Conservation (phyloP, 1,140 invertebrate species). For the Choristoneura fumiferana region DNA sequence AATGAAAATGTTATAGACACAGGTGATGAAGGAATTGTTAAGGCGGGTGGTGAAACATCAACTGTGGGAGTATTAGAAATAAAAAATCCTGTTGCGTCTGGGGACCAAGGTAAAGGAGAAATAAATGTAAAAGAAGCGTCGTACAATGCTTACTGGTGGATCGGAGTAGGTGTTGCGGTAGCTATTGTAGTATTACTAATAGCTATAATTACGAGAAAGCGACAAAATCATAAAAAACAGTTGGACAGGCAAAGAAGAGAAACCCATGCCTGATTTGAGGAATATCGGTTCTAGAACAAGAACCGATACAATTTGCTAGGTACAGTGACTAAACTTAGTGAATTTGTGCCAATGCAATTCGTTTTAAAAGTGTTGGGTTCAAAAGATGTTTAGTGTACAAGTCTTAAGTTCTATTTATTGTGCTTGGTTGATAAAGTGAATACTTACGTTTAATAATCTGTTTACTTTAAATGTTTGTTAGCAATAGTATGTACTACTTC, state of each 20-base stretch:
- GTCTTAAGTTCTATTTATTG: constrained; percentile 34
- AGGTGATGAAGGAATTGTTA: constrained; percentile 46
- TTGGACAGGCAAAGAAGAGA: constrained; percentile 63
- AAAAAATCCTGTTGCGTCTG: constrained; percentile 55
- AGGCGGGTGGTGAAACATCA: constrained; percentile 55
- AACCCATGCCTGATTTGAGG: constrained; percentile 71
- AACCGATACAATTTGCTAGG: constrained; percentile 41
- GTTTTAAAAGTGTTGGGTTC: constrained; percentile 39
- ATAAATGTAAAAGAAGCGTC: constrained; percentile 57
- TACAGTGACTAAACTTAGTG: constrained; percentile 41
- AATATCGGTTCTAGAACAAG: constrained; percentile 71
- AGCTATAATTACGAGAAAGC: constrained; percentile 66
- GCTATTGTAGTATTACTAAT: constrained; percentile 59
- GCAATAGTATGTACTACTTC: constrained; percentile 35
- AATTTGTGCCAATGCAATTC: constrained; percentile 51
- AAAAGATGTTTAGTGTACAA: constrained; percentile 39
- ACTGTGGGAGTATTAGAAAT: constrained; percentile 67
- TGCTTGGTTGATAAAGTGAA: constrained; percentile 27
- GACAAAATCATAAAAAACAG: constrained; percentile 66
- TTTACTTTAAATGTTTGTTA: constrained; percentile 32
- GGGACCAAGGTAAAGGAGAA: constrained; percentile 41
- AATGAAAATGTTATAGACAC: constrained; percentile 56
- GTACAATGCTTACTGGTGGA: constrained; percentile 71
- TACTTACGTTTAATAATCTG: not conserved
- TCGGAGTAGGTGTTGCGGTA: constrained; percentile 62